Evolutionary conservation across 37 sponge, comb jelly and placozoan genomes (phyloP).

Genomic region (Cladorhizidae sp.): DNA sequence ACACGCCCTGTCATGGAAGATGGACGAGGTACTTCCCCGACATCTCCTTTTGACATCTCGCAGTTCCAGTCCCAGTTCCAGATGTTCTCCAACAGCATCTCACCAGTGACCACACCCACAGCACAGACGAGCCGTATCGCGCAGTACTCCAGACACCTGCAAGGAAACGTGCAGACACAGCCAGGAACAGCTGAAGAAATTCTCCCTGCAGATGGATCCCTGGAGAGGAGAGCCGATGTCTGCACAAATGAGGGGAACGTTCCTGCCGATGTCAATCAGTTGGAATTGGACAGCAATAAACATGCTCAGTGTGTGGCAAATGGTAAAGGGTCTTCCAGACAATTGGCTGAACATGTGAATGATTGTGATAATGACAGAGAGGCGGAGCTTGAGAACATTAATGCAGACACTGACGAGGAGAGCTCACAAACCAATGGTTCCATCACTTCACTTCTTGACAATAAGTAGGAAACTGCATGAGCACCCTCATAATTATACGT

Average conservation of each 20-base stretch:
- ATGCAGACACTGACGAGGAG: not conserved
- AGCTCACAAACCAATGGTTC: not conserved
- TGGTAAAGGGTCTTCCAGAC: not conserved
- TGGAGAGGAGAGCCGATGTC: no score
- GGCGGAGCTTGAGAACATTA: not conserved
- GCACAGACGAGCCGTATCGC: not conserved
- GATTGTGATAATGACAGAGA: not conserved
- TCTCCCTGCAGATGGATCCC: not conserved
- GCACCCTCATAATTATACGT: no score
- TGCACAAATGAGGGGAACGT: no score
- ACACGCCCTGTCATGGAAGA: no score
- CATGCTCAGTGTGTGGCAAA: not conserved
- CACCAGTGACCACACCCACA: constrained; percentile 34
- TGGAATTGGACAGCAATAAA: not conserved
- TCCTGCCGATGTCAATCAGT: no score
- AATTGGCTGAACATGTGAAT: not conserved
- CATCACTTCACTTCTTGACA: not conserved
- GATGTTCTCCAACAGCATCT: constrained; percentile 15
- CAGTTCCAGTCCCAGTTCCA: constrained; percentile 43
- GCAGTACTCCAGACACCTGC: constrained; percentile 39
- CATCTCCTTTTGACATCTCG: constrained; percentile 47
- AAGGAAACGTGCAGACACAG: not conserved
- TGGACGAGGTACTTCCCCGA: constrained; percentile 4
- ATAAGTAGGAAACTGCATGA: not conserved
- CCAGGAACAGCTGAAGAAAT: not conserved